phyloP scores from a whole-genome alignment of 1,140 invertebrate species.

The Hyposmocoma kahamanoa region DNA sequence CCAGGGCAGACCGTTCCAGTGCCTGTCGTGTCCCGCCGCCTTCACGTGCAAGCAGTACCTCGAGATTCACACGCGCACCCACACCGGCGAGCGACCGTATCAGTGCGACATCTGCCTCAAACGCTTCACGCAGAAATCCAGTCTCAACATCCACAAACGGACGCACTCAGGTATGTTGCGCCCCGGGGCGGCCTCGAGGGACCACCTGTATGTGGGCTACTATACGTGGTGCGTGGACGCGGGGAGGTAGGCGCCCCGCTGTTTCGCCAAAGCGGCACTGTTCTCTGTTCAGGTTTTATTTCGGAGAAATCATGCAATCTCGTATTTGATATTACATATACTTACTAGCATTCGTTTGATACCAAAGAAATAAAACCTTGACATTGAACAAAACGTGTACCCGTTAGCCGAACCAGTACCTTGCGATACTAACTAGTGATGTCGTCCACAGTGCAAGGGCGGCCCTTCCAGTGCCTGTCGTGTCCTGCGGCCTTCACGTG shows the following conservation, averaged over 20 bases:
- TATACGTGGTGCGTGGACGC: slow-evolving; percentile 14
- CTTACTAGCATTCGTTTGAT: slow-evolving; percentile 5
- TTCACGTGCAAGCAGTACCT: slow-evolving; percentile 82
- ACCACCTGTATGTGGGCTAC: slow-evolving; percentile 41
- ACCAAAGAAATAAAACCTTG: too few species aligned
- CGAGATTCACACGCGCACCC: slow-evolving; percentile 85
- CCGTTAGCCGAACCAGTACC: neutral
- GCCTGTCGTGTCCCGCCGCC: slow-evolving; percentile 81
- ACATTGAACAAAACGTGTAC: too few species aligned
- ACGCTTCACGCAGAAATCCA: slow-evolving; percentile 81
- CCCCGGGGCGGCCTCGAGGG: slow-evolving; percentile 14
- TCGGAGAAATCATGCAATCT: too few species aligned
- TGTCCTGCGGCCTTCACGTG: slow-evolving; percentile 80
- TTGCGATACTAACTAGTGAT: neutral
- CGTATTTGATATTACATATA: too few species aligned
- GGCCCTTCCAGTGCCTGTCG: slow-evolving; percentile 80
- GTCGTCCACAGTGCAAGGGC: slow-evolving; percentile 58
- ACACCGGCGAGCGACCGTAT: slow-evolving; percentile 83
- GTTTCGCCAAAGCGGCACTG: neutral
- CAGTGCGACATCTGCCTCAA: slow-evolving; percentile 81
- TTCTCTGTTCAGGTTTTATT: too few species aligned
- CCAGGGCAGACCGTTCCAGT: slow-evolving; percentile 79
- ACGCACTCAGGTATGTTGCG: slow-evolving; percentile 77
- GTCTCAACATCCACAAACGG: slow-evolving; percentile 83
- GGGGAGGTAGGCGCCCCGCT: slow-evolving; percentile 8